These are phyloP conservation scores for Porites lutea DNA, from an alignment of 64 coral and sea anemone genomes.

Conservation along the genomic window DNA sequence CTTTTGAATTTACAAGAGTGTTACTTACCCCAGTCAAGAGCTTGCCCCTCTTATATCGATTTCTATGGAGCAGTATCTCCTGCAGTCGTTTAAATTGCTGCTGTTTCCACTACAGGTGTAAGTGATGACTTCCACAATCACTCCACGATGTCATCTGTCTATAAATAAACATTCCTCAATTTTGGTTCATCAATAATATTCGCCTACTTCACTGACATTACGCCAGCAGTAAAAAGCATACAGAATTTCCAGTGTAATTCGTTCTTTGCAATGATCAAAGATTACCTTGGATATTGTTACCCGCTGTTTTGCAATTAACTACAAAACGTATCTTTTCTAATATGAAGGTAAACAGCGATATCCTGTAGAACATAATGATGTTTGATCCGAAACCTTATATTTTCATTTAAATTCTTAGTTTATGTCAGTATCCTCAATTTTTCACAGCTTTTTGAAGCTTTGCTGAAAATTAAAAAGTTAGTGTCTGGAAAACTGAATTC, in stretches of 20 bases:
- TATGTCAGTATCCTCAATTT: not conserved
- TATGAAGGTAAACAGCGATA: not conserved
- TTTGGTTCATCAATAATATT: not conserved
- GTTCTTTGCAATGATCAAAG: slow-evolving; percentile 15
- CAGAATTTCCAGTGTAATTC: not conserved
- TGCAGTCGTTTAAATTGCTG: too few species aligned
- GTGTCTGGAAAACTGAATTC: not conserved
- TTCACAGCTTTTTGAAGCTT: not conserved
- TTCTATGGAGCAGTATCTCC: too few species aligned
- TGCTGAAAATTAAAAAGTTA: not conserved
- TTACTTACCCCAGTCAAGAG: too few species aligned
- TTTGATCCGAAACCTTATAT: not conserved
- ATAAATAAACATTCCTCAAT: slow-evolving; percentile 18
- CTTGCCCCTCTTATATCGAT: too few species aligned
- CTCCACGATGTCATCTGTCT: not conserved
- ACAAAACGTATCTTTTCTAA: not conserved
- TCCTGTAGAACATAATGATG: not conserved
- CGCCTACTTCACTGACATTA: not conserved
- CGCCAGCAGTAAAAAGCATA: not conserved
- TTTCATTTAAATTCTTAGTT: too few species aligned
- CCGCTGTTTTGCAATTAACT: slow-evolving; percentile 43
- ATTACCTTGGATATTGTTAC: slow-evolving; percentile 49
- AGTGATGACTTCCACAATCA: not conserved
- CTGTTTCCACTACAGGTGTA: not conserved
- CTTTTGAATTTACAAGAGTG: too few species aligned